Evolutionary conservation across 2,113 vertebrate species (phyloP), one percentile per base, ranked within the genome.

Genomic region (Campylorhamphus procurvoides): DNA sequence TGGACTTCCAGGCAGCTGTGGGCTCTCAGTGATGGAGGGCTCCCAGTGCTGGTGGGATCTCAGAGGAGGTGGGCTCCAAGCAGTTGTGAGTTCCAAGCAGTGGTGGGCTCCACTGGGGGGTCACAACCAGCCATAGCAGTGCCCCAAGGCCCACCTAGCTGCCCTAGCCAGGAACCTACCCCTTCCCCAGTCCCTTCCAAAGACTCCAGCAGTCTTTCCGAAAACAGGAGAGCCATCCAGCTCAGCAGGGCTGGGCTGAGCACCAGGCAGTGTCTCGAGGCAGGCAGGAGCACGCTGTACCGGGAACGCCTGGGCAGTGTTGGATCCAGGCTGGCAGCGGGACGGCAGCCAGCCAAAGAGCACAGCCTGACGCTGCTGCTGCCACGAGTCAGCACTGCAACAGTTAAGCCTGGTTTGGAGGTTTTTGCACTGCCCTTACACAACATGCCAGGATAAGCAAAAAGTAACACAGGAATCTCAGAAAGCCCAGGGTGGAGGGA

Each of bases 51-150:
- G 23, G 14, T 28, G 73, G 22, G 10, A 7, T 64, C 28, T 6
- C 12, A 10, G 47, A 10, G 35, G 10, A 29, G 11, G 8, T 49
- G 27, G n/a, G 18, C 14, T 64, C 39, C 13, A 31, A 56, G 31
- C 20, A 28, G 40, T 5, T 1, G 4, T 67, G 60, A 23, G 33
- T 47, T 52, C 46, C 87, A 25, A 53, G 62, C 39, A 19, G 1
- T 29, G 53, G 53, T 52, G 59, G n/a, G 14, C 40, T 76, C n/a
- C 37, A 37, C 37, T 37, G 37, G 28, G 7, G 12, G 18, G 37
- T 29, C 2, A 1, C 62, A 66, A 40, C 14, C 55, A 88, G 40
- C 13, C 0, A 0, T 3, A 44, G 28, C 55, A 46, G 37, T 42
- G 52, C 31, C 40, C 58, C 50, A 40, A 31, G 69, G 33, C 28